These are phyloP conservation scores for Anolis carolinensis DNA, from an alignment of 2,113 vertebrate genomes.

Conservation along the genomic window DNA sequence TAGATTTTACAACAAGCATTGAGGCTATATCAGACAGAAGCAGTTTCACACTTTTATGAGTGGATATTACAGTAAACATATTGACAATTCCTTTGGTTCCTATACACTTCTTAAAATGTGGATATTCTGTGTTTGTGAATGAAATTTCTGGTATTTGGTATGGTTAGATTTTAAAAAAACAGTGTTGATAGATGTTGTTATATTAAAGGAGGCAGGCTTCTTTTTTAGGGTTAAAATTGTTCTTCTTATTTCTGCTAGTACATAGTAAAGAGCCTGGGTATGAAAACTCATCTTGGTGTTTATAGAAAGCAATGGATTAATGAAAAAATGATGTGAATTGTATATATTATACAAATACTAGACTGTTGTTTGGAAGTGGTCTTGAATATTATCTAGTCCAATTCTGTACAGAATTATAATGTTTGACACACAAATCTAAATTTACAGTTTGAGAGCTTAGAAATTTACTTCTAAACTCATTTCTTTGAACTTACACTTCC, in stretches of 20 bases:
- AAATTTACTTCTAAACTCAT: too few relatives aligned
- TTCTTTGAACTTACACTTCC: too few relatives aligned
- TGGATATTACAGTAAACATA: slow-evolving; percentile 53
- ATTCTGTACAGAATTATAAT: background rate
- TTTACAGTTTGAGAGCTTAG: too few relatives aligned
- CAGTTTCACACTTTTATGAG: slow-evolving; percentile 62
- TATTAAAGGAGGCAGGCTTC: background rate
- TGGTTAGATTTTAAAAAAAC: slow-evolving; percentile 38
- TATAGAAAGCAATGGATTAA: background rate
- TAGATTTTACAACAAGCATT: slow-evolving; percentile 56
- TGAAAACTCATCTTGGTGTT: background rate
- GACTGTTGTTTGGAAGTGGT: background rate
- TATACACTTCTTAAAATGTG: slow-evolving; percentile 52
- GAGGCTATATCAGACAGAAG: slow-evolving; percentile 24
- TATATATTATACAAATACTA: background rate
- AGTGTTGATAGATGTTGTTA: background rate
- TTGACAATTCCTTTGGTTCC: slow-evolving; percentile 48
- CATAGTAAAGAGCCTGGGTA: too few relatives aligned
- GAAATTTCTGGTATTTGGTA: slow-evolving; percentile 59
- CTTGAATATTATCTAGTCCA: background rate
- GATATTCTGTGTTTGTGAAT: slow-evolving; percentile 34
- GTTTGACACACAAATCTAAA: background rate
- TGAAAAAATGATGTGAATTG: background rate
- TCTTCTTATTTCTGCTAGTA: too few relatives aligned
- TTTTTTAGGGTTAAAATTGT: too few relatives aligned